phyloP scores from a whole-genome alignment of 2,113 vertebrate genomes.

The Theropithecus gelada region DNA sequence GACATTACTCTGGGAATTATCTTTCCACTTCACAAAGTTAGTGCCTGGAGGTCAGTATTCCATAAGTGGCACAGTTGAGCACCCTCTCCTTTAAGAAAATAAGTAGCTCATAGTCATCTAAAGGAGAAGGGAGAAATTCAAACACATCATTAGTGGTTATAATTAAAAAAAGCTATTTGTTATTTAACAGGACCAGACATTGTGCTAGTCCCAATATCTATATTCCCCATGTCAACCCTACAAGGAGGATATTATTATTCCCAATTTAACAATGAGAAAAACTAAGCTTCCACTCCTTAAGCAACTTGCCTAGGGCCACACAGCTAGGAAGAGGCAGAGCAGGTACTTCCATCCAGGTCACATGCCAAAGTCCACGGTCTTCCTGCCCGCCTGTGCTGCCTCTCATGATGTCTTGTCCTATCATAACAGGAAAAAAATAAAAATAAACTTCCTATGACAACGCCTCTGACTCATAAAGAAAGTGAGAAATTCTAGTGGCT shows the following conservation, averaged over 20 bases:
- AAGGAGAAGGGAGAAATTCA: background rate
- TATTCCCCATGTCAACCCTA: background rate
- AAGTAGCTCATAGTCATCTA: background rate
- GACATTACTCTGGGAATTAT: background rate
- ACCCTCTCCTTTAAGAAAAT: background rate
- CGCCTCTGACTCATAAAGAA: conserved; percentile 64
- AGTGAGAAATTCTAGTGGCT: conserved; percentile 62
- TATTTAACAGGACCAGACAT: background rate
- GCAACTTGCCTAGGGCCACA: background rate
- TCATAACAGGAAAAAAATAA: background rate
- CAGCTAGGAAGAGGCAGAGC: background rate
- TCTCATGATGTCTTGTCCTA: background rate
- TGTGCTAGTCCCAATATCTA: background rate
- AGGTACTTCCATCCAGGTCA: background rate
- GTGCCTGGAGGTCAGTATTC: background rate
- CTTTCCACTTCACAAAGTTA: background rate
- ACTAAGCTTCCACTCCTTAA: background rate
- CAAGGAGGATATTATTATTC: background rate
- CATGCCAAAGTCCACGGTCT: background rate
- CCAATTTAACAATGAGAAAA: background rate
- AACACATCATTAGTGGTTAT: background rate
- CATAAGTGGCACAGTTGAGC: background rate
- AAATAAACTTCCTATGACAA: background rate
- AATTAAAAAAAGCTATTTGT: background rate
- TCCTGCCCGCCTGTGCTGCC: background rate